Evolutionary conservation across 2,113 vertebrate species (phyloP).

Genomic region (Cyprinodon tularosa): DNA sequence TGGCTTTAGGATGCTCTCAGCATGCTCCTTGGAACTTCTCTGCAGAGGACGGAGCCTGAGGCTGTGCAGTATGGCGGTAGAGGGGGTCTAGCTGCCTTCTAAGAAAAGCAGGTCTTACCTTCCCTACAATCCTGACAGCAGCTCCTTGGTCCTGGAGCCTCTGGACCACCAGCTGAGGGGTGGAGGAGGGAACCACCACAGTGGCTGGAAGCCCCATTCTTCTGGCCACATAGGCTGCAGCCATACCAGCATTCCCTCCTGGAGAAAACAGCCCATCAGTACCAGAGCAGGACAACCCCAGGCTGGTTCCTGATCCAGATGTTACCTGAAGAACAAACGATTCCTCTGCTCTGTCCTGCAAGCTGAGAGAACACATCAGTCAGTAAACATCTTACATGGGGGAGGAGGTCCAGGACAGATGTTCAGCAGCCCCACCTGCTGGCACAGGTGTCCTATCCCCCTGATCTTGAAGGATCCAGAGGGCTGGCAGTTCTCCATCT

Average conservation of each 20-base stretch:
- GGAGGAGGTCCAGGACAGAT: fast-evolving
- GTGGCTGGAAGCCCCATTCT: conserved; percentile 79
- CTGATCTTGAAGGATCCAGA: conserved; percentile 95
- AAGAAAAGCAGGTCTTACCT: conserved; percentile 54
- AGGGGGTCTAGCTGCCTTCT: too few species aligned
- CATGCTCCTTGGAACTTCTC: too few species aligned
- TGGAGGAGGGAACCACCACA: conserved; percentile 76
- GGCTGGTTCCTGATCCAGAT: background rate
- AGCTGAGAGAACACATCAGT: conserved; percentile 58
- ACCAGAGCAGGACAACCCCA: background rate
- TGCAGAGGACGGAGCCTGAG: too few species aligned
- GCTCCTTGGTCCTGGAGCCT: conserved; percentile 78
- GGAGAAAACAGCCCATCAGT: background rate
- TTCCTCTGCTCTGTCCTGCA: conserved; percentile 68
- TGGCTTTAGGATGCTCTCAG: too few species aligned
- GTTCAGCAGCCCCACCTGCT: conserved; percentile 79
- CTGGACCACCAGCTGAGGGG: conserved; percentile 71
- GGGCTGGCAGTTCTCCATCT: conserved; percentile 91
- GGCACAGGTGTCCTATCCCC: conserved; percentile 89
- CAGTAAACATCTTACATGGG: background rate
- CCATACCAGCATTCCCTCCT: conserved; percentile 85
- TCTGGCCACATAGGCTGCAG: conserved; percentile 77
- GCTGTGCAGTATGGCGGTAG: too few species aligned
- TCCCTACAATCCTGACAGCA: conserved; percentile 72
- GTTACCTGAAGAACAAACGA: conserved; percentile 82